These are phyloP conservation scores for Chloropsis hardwickii DNA, from an alignment of 2,113 vertebrate species.

Conservation along the genomic window DNA sequence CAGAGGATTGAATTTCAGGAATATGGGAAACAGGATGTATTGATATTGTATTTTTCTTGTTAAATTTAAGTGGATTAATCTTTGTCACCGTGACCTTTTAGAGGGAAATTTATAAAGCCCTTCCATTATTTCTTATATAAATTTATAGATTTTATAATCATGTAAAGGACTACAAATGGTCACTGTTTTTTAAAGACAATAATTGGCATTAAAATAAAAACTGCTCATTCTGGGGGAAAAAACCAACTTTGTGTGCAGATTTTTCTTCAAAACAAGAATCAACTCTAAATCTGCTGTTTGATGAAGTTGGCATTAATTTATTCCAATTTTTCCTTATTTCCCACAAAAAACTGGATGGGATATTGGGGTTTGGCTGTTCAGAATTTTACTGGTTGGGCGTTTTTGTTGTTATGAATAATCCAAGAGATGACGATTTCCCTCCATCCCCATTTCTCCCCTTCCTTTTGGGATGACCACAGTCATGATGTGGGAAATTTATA, in stretches of 20 bases:
- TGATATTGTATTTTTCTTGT: background rate
- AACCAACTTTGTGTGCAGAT: background rate
- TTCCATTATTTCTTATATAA: background rate
- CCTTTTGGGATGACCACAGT: background rate
- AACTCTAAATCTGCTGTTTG: background rate
- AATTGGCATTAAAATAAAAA: background rate
- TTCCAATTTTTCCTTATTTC: background rate
- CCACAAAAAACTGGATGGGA: accelerated
- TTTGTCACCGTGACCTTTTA: background rate
- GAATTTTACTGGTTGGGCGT: accelerated
- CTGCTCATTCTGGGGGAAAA: background rate
- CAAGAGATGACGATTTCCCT: background rate
- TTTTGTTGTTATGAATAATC: background rate
- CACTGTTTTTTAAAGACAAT: background rate
- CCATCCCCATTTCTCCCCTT: background rate
- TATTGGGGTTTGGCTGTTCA: background rate
- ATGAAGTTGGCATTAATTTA: background rate
- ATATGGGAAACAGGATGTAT: background rate
- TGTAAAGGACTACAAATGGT: background rate
- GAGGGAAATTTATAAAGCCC: background rate
- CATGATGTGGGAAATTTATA: background rate
- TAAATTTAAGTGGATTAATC: background rate
- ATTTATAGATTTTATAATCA: background rate
- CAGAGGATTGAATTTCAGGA: background rate
- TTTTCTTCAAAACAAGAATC: background rate